Percentiles rank a stretch among this genome's conserved stretches.
Evolutionary conservation across 2,888 invertebrate species (phyloP).

Genomic region (Metopia argyrocephala): DNA sequence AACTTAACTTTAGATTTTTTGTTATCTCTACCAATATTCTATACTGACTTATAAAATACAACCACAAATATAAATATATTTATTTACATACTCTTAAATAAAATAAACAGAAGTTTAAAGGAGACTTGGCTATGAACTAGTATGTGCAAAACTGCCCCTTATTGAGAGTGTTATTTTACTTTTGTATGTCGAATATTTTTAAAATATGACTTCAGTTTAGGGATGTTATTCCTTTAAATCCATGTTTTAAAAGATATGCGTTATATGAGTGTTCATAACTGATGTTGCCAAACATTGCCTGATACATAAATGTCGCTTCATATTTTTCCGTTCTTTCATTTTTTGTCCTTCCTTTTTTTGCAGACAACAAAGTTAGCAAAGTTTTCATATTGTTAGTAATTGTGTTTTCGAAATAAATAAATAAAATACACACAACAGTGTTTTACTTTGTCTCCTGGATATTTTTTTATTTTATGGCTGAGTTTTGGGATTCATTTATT

Average conservation of each 20-base stretch:
- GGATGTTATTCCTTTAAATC: not conserved
- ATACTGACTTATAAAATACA: not conserved
- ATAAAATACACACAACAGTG: not conserved
- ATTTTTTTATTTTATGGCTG: slow-evolving; percentile 42
- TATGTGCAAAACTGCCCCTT: too few species aligned
- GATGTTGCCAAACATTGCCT: slow-evolving; percentile 41
- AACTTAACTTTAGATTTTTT: slow-evolving; percentile 32
- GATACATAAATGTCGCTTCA: too few species aligned
- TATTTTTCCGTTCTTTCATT: too few species aligned
- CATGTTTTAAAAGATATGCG: not conserved
- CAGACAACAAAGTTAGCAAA: slow-evolving; percentile 24
- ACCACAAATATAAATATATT: not conserved
- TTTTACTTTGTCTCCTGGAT: slow-evolving; percentile 1
- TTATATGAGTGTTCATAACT: slow-evolving; percentile 9
- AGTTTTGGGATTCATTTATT: slow-evolving; percentile 50
- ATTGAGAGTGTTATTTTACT: too few species aligned
- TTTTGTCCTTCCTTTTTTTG: not conserved
- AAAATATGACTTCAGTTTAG: not conserved
- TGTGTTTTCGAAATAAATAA: slow-evolving; percentile 2
- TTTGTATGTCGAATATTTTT: too few species aligned
- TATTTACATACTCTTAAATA: not conserved
- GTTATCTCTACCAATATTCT: not conserved
- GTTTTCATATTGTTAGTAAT: slow-evolving; percentile 9
- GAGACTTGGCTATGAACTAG: too few species aligned
- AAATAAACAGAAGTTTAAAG: too few species aligned